Percentiles rank a stretch among this genome's conserved stretches.
These are phyloP conservation scores for Saccostrea glomerata DNA, from an alignment of 1,140 invertebrate genomes.

Conservation along the genomic window DNA sequence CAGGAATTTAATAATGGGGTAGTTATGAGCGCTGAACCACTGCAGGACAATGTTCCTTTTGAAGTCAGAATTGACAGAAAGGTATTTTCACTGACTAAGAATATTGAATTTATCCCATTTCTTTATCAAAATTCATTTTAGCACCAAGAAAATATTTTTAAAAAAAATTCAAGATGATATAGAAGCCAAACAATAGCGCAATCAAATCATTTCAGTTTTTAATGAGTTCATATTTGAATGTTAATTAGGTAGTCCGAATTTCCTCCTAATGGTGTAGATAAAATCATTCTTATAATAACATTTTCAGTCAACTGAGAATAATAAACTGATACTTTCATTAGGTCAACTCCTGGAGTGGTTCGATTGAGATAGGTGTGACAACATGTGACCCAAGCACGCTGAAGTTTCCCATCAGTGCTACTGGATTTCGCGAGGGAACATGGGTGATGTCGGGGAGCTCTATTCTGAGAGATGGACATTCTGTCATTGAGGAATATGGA, in stretches of 20 bases:
- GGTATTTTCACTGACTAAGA: constrained; percentile 80
- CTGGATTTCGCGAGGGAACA: constrained; percentile 89
- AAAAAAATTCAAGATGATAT: background rate
- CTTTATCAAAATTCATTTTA: no score
- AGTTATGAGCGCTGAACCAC: constrained; percentile 90
- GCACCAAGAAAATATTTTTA: background rate
- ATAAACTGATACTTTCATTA: constrained; percentile 34
- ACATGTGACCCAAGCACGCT: constrained; percentile 89
- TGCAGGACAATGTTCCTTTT: constrained; percentile 91
- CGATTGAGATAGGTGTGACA: constrained; percentile 94
- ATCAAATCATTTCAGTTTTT: background rate
- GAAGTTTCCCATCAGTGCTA: constrained; percentile 90
- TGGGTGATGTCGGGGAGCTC: constrained; percentile 94
- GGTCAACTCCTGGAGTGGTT: constrained; percentile 88
- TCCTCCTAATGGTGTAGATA: background rate
- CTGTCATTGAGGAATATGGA: constrained; percentile 90
- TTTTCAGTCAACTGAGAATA: background rate
- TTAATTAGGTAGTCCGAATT: constrained; percentile 27
- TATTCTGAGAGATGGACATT: constrained; percentile 90
- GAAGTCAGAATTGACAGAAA: constrained; percentile 93
- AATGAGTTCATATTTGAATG: background rate
- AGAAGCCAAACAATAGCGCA: background rate
- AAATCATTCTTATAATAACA: background rate
- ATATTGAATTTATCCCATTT: no score
- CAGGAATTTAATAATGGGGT: constrained; percentile 89